phyloP scores from a whole-genome alignment of 2,113 vertebrate species.

The Nothobranchius kuhntae region DNA sequence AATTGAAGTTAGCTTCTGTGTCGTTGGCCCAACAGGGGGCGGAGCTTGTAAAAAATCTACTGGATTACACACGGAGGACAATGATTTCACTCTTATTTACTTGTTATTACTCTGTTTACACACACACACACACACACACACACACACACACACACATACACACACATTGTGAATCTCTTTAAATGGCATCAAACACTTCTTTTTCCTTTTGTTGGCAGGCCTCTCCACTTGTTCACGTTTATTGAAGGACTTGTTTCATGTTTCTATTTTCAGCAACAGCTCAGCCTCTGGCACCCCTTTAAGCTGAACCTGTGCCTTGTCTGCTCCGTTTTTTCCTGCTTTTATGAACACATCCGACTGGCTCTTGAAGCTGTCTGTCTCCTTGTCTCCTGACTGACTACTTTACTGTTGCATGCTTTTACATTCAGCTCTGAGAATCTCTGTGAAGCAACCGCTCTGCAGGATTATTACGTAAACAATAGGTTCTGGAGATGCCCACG shows the following conservation, averaged over 20 bases:
- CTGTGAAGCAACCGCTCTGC: neutral
- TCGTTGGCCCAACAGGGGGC: too few species aligned
- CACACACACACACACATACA: neutral
- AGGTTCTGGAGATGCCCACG: constrained; percentile 7
- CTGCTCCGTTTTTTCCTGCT: constrained; percentile 1
- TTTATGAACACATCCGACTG: constrained; percentile 22
- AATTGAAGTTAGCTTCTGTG: too few species aligned
- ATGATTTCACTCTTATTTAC: too few species aligned
- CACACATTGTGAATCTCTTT: constrained; percentile 27
- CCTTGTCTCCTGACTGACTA: constrained; percentile 20
- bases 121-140: too few species aligned
- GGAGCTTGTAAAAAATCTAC: too few species aligned
- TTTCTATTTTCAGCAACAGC: constrained; percentile 57
- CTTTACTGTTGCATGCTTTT: constrained; percentile 17
- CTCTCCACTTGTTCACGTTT: constrained; percentile 44
- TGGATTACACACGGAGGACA: too few species aligned
- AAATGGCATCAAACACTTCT: constrained; percentile 30
- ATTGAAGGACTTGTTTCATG: constrained; percentile 48
- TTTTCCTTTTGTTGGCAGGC: constrained; percentile 57
- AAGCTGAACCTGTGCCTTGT: constrained; percentile 18
- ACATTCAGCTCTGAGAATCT: constrained; percentile 10
- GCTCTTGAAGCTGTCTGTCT: constrained; percentile 21
- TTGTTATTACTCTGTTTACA: too few species aligned
- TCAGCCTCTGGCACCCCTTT: constrained; percentile 30
- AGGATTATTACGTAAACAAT: constrained; percentile 19